Conservation (phyloP, 2,888 invertebrate genomes). For the Argyresthia goedartella region DNA sequence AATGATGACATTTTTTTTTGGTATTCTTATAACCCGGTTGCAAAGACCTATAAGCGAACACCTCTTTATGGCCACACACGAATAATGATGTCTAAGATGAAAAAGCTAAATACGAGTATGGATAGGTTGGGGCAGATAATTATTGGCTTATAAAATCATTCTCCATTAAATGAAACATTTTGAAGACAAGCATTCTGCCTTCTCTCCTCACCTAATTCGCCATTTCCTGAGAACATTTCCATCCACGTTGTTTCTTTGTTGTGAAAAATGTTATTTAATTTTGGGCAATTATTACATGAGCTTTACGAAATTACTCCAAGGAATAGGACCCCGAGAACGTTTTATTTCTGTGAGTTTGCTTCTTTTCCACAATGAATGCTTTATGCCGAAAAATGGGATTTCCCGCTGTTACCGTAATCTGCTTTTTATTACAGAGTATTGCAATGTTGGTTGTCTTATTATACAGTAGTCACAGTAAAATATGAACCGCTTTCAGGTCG, state of each 20-base stretch:
- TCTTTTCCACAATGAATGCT: conserved; percentile 50
- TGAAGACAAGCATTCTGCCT: conserved; percentile 43
- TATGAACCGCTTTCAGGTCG: conserved; percentile 2
- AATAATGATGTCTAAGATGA: too few species aligned
- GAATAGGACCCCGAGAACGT: conserved; percentile 52
- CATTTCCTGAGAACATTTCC: conserved; percentile 45
- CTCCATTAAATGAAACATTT: too few species aligned
- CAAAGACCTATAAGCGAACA: too few species aligned
- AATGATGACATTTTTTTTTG: too few species aligned
- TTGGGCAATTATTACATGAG: conserved; percentile 65
- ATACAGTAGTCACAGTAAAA: conserved; percentile 4
- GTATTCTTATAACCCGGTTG: too few species aligned
- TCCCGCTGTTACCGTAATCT: conserved; percentile 48
- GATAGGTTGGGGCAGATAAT: too few species aligned
- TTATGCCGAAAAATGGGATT: conserved; percentile 47
- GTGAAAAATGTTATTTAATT: conserved; percentile 68
- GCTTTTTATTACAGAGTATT: conserved; percentile 28
- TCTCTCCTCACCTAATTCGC: conserved; percentile 41
- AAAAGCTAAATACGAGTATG: too few species aligned
- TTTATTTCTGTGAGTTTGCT: conserved; percentile 42
- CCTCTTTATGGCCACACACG: too few species aligned
- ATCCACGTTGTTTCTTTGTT: conserved; percentile 55
- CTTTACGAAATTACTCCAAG: conserved; percentile 66
- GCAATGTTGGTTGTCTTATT: not conserved
- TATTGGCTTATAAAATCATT: too few species aligned